phyloP scores from a whole-genome alignment of 2,888 invertebrate genomes.

The Tenthredo scrophulariae region DNA sequence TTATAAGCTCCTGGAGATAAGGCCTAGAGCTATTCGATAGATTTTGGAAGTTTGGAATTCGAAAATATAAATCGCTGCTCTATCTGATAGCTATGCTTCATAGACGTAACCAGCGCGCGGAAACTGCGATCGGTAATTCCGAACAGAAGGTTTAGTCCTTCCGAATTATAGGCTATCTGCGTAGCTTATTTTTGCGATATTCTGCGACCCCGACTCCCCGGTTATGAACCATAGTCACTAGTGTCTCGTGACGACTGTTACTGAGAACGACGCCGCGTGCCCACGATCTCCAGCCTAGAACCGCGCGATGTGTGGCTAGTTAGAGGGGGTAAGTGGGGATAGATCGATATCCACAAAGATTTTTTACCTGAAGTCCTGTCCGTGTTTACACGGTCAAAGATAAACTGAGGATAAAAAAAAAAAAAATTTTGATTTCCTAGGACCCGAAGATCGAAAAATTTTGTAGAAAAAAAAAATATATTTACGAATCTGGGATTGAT shows the following conservation, averaged over 20 bases:
- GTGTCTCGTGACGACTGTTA: conserved; percentile 18
- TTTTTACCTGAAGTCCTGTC: not conserved
- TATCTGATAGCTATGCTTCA: not conserved
- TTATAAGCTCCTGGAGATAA: not conserved
- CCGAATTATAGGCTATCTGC: not conserved
- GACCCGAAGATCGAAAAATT: not conserved
- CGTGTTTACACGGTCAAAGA: not conserved
- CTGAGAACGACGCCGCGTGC: not conserved
- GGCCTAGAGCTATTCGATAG: not conserved
- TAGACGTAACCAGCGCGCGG: not conserved
- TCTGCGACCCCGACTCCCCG: not conserved
- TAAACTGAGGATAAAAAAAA: not conserved
- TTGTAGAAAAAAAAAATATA: not conserved
- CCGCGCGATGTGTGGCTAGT: not conserved
- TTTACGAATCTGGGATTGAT: not conserved
- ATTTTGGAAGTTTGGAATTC: not conserved
- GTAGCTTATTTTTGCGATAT: not conserved
- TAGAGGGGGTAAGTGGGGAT: not conserved
- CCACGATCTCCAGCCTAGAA: not conserved
- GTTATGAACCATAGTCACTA: not conserved
- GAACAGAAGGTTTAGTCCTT: not conserved
- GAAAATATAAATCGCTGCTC: not conserved
- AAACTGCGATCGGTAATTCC: not conserved
- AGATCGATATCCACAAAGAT: not conserved
- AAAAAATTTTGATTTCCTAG: not conserved